Conservation (phyloP, 2,888 invertebrate species). For the Dicyrtomina minuta region DNA sequence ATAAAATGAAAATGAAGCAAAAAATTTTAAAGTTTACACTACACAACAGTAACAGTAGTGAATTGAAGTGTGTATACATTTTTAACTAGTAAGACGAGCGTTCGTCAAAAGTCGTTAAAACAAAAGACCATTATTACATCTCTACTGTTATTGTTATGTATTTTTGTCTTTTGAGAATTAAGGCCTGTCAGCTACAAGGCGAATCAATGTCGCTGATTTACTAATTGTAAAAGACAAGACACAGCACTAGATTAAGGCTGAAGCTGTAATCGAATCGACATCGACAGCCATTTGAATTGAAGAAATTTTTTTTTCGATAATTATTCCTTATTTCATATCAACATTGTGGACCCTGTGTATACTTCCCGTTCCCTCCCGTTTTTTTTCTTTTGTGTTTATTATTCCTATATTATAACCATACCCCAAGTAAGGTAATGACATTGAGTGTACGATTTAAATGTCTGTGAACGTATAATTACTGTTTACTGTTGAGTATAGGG, state of each 20-base stretch:
- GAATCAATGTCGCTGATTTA: conserved; percentile 4
- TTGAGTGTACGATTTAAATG: too few species aligned
- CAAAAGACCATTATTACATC: conserved; percentile 22
- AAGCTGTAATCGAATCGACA: too few species aligned
- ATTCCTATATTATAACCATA: neutral
- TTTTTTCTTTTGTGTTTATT: neutral
- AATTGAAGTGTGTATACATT: neutral
- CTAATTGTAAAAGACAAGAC: too few species aligned
- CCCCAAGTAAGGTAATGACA: neutral
- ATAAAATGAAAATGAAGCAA: too few species aligned
- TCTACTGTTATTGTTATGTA: conserved; percentile 12
- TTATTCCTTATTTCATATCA: too few species aligned
- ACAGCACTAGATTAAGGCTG: too few species aligned
- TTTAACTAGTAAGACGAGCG: neutral
- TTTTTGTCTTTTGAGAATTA: conserved; percentile 17
- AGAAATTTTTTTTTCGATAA: too few species aligned
- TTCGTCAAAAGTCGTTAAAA: conserved; percentile 22
- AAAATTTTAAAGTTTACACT: too few species aligned
- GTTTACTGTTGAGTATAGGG: neutral
- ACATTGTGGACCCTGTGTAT: too few species aligned
- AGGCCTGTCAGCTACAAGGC: conserved; percentile 20
- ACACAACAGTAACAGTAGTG: neutral
- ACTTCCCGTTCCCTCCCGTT: too few species aligned
- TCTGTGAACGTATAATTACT: too few species aligned
- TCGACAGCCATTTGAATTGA: too few species aligned